A percentile compares a stretch with the other conserved stretches of the same genome.
phyloP scores from a whole-genome alignment of 2,797 vertebrate genomes.

The Bufotes viridis region DNA sequence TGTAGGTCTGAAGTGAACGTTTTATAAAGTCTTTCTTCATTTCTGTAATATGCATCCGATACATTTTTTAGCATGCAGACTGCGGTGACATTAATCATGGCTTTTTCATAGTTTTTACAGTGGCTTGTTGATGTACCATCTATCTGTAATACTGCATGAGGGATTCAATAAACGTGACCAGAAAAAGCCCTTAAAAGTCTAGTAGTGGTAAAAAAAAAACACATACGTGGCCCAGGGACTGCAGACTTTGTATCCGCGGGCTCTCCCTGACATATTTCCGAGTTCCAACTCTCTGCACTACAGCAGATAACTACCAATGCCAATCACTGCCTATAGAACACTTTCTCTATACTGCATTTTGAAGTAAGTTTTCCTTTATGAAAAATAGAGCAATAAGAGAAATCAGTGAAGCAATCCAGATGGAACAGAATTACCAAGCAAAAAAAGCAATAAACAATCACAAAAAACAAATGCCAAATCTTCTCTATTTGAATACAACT shows the following conservation, averaged over 20 bases:
- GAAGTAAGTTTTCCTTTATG: not conserved
- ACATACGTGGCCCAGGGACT: too few species aligned
- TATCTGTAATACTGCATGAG: too few species aligned
- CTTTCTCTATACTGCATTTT: too few species aligned
- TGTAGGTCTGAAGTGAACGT: not conserved
- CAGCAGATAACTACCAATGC: too few species aligned
- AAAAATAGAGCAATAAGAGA: not conserved
- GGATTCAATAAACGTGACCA: too few species aligned
- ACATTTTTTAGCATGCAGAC: not conserved
- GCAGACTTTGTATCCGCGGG: too few species aligned
- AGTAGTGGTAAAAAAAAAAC: too few species aligned
- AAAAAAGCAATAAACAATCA: slow-evolving; percentile 29
- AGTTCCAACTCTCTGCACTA: too few species aligned
- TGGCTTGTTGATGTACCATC: too few species aligned
- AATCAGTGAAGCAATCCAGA: not conserved
- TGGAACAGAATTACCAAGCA: slow-evolving; percentile 10
- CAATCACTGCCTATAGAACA: too few species aligned
- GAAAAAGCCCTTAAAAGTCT: too few species aligned
- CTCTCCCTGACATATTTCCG: too few species aligned
- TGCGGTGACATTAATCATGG: not conserved
- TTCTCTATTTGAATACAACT: not conserved
- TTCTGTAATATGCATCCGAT: not conserved
- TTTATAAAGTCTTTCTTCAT: not conserved
- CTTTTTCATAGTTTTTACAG: not conserved
- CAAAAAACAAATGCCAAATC: slow-evolving; percentile 37